Evolutionary conservation across 2,888 invertebrate species (phyloP).

Genomic region (Drosophila eohydei): DNA sequence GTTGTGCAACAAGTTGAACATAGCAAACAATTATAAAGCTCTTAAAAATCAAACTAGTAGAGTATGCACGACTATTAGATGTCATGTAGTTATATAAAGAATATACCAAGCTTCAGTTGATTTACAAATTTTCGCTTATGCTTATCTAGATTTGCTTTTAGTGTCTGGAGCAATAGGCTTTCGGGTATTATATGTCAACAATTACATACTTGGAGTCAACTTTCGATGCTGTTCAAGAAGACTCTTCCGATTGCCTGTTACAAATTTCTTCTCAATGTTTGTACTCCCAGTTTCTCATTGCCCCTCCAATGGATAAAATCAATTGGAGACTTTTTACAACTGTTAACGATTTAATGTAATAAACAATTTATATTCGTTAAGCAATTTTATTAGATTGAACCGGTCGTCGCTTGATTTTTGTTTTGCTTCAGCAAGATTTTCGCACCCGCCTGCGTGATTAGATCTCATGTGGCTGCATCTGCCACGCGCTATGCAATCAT

Average conservation of each 20-base stretch:
- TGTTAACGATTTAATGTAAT: constrained; percentile 59
- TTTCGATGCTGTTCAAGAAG: neutral
- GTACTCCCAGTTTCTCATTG: neutral
- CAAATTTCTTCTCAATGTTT: neutral
- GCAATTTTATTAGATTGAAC: constrained; percentile 55
- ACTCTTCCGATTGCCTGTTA: neutral
- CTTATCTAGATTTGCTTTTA: neutral
- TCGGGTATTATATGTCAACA: no score
- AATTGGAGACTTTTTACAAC: neutral
- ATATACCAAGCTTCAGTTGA: no score
- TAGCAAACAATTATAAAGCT: constrained; percentile 5
- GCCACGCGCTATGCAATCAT: constrained; percentile 27
- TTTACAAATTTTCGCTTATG: no score
- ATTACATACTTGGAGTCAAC: no score
- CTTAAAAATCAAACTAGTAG: neutral
- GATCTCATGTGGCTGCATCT: neutral
- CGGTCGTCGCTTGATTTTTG: constrained; percentile 53
- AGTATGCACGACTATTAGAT: neutral
- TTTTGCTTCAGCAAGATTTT: constrained; percentile 27
- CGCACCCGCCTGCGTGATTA: neutral
- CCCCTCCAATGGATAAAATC: neutral
- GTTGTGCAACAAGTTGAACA: constrained; percentile 16
- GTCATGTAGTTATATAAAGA: no score
- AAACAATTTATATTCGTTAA: constrained; percentile 53
- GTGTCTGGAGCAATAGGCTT: no score